Base-by-base conservation (phyloP, 2,113 vertebrate genomes). In the Limnothrissa miodon region DNA sequence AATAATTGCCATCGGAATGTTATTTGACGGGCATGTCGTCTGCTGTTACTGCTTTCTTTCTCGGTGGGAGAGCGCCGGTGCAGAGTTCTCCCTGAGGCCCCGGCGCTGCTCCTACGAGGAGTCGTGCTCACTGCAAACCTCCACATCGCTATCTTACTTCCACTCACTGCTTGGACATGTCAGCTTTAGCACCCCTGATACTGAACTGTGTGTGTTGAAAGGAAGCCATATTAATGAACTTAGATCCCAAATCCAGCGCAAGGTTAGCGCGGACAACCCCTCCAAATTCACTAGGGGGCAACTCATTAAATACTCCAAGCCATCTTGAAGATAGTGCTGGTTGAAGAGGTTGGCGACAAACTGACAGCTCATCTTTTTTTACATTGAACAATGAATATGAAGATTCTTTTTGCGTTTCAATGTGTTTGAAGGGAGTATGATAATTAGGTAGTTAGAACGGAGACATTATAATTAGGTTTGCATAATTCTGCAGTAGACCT, bases 1-100 rank as follows among this genome's bases (percentile, higher is more conserved):
- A 66, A 66, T 66, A 66, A 33, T 66, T 66, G 59, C 59, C 25
- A 66, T 66, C 3, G 59, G 59, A 66, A 66, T 33, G 59, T 66
- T 66, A 66, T 66, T n/a, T 29, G 59, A 13, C 8, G 25, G 59
- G 59, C 25, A 33, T 66, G 59, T 66, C 59, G n/a, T 33, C 59
- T 66, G 59, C 33, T 66, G 25, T 33, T 11, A 29, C 59, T 8
- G 8, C 59, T 66, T 25, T 66, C 59, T 66, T 13, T 66, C 59
- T 66, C 25, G 29, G 59, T 25, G 29, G 59, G 59, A 66, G 59
- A 66, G 59, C 3, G 29, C 11, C 33, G 7, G 59, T 10, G n/a
- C 59, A 10, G 59, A 66, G 59, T n/a, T 66, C 59, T 66, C 25
- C 10, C 59, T 33, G 1, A 66, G 25, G 59, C 4, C 19, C 4